Base-by-base conservation (phyloP, 2,113 vertebrate genomes). In the Turdus rufiventris region DNA sequence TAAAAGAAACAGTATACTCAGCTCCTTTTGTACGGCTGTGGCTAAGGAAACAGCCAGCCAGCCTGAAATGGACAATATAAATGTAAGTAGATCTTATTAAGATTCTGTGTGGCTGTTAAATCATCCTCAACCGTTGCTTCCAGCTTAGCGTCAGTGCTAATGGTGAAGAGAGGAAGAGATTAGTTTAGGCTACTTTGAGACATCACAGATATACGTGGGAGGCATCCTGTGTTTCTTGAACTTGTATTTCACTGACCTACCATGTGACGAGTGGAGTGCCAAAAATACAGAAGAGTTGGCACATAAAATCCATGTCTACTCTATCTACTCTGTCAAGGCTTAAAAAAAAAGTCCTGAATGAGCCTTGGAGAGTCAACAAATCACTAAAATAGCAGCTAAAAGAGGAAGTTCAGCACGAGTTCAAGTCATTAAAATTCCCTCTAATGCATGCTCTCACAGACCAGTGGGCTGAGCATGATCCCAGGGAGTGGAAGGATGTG, bases 401-500 rank as follows among this genome's bases (percentile, higher is more conserved):
- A 86, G 81, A 96, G 92, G 90, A 95, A 96, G 89, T 94, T 95
- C 95, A 96, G 70, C 89, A 74, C 0, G 5, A 97, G 95, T 97
- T 94, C 97, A 96, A 74, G 94, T 95, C 75, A 88, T 97, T 97
- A 96, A 84, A 95, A 96, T 97, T 97, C 94, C 18, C 31, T 79
- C 75, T 95, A 94, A 85, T 89, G 80, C 89, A 79, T 94, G 56
- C 77, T 93, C 90, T 85, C 0, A 14, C 83, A 87, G 89, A 80
- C 67, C 82, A 57, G 81, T 62, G 66, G 67, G 77, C 77, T 90
- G 79, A 88, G 72, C 0, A 4, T 61, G 86, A 94, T 93, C 74
- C 90, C 53, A 18, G 70, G 8, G 16, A 95, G 92, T 13, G 20
- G 70, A 94, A 88, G 85, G 89, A 57, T 45, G 66, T 38, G 34